Conservation (phyloP, 30 jellyfish, hydroid and myxozoan genomes). For the Aurelia aurita complex sp. Pacific region DNA sequence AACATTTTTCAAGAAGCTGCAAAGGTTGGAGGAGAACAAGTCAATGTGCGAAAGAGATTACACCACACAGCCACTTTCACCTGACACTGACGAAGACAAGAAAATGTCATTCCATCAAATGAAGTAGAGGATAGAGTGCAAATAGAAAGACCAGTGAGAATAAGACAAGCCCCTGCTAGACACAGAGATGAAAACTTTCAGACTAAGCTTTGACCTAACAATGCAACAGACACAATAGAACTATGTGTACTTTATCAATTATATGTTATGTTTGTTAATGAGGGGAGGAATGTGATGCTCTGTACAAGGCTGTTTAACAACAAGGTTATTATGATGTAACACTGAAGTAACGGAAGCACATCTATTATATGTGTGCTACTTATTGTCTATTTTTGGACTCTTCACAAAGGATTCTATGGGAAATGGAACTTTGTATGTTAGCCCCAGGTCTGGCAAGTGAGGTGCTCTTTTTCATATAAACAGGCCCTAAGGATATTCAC, state of each 20-base stretch:
- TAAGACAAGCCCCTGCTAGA: conserved; percentile 33
- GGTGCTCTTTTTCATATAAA: too few relatives aligned
- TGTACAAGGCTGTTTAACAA: not conserved
- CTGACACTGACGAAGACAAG: conserved; percentile 10
- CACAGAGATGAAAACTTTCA: conserved; percentile 24
- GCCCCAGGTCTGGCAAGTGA: too few relatives aligned
- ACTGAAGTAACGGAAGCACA: conserved; percentile 9
- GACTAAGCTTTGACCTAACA: not conserved
- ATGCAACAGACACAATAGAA: conserved; percentile 13
- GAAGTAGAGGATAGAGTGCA: not conserved
- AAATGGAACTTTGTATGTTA: too few relatives aligned
- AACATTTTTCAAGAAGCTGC: conserved; percentile 29
- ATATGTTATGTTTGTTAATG: not conserved
- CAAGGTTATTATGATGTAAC: conserved; percentile 6
- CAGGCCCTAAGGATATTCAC: too few relatives aligned
- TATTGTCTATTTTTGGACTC: not conserved
- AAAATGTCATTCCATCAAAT: conserved; percentile 12
- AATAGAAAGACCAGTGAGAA: conserved; percentile 12
- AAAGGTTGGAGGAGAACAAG: conserved; percentile 21
- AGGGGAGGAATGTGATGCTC: conserved; percentile 11
- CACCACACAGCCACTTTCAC: conserved; percentile 31
- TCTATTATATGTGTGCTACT: conserved; percentile 10
- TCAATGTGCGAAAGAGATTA: conserved; percentile 11
- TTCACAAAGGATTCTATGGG: not conserved
- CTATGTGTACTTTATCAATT: not conserved